phyloP scores from a whole-genome alignment of 2,888 invertebrate genomes.

The Eledone cirrhosa region DNA sequence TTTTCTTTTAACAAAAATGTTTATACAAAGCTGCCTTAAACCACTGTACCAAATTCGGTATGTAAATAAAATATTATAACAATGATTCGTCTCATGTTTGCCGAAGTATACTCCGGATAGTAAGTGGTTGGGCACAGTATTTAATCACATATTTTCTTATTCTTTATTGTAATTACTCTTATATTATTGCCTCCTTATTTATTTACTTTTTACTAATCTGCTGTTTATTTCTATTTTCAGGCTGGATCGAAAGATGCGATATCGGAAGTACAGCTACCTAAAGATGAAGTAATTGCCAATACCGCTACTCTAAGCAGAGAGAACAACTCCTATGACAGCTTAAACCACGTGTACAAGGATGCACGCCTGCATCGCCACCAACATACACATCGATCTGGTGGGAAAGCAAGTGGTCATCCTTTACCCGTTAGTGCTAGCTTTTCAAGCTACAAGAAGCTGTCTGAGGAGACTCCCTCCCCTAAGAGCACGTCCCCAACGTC shows the following conservation, averaged over 20 bases:
- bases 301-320: slow-evolving; percentile 21
- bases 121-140: too few species aligned
- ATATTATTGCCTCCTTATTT: too few species aligned
- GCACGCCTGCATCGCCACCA: slow-evolving; percentile 7
- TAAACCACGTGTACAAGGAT: slow-evolving; percentile 27
- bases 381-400: slow-evolving; percentile 3
- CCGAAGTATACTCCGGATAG: too few species aligned
- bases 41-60: too few species aligned
- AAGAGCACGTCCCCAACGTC: slow-evolving; percentile 28
- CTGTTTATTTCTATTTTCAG: slow-evolving; percentile 1
- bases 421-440: slow-evolving; percentile 28
- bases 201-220: not conserved
- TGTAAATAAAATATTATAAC: too few species aligned
- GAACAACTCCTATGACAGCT: slow-evolving; percentile 29
- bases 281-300: slow-evolving; percentile 27
- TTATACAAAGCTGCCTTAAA: too few species aligned
- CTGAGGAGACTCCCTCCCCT: slow-evolving; percentile 28
- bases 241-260: slow-evolving; percentile 23
- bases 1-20: too few species aligned
- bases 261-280: slow-evolving; percentile 17
- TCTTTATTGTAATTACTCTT: too few species aligned
- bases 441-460: slow-evolving; percentile 29
- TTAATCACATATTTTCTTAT: too few species aligned
- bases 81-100: too few species aligned
- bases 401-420: slow-evolving; percentile 13